phyloP scores from a whole-genome alignment of 2,797 vertebrate genomes.

The Tangara arthus region DNA sequence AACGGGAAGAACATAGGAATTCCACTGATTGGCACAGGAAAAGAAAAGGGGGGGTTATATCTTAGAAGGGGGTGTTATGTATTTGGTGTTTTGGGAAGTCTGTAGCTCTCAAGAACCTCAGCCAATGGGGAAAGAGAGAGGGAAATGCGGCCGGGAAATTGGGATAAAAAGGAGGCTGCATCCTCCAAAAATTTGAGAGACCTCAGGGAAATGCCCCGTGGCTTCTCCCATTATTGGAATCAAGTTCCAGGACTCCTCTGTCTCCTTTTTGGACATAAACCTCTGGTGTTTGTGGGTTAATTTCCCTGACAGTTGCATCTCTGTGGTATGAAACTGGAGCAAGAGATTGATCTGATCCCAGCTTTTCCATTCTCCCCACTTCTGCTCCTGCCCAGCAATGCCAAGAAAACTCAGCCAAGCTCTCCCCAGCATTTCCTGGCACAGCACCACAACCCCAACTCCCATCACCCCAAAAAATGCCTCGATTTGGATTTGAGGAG shows the following conservation, averaged over 20 bases:
- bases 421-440: rapidly evolving
- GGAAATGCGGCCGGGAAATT: not conserved
- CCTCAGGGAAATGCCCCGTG: not conserved
- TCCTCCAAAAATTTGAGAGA: not conserved
- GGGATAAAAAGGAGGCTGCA: not conserved
- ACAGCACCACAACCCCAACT: not conserved
- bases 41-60: not conserved
- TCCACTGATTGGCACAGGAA: not conserved
- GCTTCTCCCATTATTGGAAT: rapidly evolving
- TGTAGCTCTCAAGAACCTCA: not conserved
- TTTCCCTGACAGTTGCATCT: not conserved
- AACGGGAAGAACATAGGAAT: not conserved
- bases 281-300: rapidly evolving
- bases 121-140: not conserved
- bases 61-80: not conserved
- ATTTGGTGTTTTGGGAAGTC: not conserved
- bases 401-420: not conserved
- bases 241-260: not conserved
- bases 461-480: not conserved
- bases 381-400: not conserved
- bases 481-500: rapidly evolving
- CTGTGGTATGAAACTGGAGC: rapidly evolving
- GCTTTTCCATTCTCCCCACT: not conserved
- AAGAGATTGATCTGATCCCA: not conserved
- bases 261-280: not conserved